Percentiles rank a stretch among this genome's conserved stretches.
These are phyloP conservation scores for Mayetiola destructor DNA, from an alignment of 2,888 invertebrate genomes.

Conservation along the genomic window DNA sequence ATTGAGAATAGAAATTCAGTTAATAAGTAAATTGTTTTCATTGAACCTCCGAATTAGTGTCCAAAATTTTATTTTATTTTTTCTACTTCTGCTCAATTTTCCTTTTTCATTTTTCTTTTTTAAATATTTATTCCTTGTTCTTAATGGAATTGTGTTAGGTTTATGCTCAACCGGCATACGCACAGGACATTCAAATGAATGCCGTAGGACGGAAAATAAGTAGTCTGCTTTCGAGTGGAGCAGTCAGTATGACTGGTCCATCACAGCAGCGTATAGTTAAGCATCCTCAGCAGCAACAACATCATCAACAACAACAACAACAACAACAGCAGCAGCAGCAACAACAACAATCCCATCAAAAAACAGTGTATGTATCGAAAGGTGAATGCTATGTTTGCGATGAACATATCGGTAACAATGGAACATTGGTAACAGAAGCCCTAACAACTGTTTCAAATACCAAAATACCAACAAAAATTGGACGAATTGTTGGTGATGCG, in stretches of 20 bases:
- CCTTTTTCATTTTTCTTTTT: background rate
- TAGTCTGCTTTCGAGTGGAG: conserved; percentile 34
- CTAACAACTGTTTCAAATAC: conserved; percentile 34
- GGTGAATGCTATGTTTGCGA: conserved; percentile 34
- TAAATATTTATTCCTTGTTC: too few species aligned
- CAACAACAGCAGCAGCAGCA: background rate
- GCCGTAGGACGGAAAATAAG: conserved; percentile 35
- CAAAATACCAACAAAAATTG: conserved; percentile 38
- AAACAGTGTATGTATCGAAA: conserved; percentile 14
- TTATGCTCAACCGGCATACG: conserved; percentile 13
- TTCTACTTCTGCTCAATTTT: background rate
- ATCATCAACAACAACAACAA: background rate
- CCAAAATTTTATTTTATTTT: background rate
- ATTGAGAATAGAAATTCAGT: too few species aligned
- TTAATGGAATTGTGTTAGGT: background rate
- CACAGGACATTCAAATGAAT: conserved; percentile 26
- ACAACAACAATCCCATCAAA: conserved; percentile 14
- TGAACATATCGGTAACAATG: conserved; percentile 27
- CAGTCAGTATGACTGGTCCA: conserved; percentile 35
- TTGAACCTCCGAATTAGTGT: too few species aligned
- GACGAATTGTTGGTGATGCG: conserved; percentile 36
- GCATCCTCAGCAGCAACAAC: conserved; percentile 23
- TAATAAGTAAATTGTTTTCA: too few species aligned
- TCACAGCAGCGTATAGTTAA: conserved; percentile 34
- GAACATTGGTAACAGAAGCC: conserved; percentile 30